Conservation (phyloP, 2,888 invertebrate genomes). For the Cabera pusaria region DNA sequence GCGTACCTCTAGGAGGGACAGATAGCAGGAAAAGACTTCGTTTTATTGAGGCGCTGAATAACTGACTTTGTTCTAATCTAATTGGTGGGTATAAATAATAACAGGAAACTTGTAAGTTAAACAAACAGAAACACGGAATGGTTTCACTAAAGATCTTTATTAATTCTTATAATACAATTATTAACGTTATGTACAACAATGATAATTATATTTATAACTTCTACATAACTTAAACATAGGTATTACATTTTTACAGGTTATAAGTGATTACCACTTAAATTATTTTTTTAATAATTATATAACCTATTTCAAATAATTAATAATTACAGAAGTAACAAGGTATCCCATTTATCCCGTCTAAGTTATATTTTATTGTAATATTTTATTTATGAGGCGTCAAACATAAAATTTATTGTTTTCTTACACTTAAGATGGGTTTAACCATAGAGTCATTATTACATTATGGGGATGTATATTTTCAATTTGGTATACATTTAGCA, state of each 20-base stretch:
- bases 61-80: too few species aligned
- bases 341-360: slow-evolving; percentile 10
- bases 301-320: slow-evolving; percentile 11
- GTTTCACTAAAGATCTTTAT: slow-evolving; percentile 79
- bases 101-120: too few species aligned
- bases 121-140: slow-evolving; percentile 8
- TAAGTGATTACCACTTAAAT: slow-evolving; percentile 9
- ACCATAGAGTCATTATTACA: too few species aligned
- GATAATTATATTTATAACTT: slow-evolving; percentile 55
- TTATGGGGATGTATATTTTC: too few species aligned
- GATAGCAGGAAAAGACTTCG: too few species aligned
- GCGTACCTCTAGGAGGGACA: too few species aligned
- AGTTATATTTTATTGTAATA: neutral
- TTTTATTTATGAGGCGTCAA: neutral
- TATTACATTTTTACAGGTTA: slow-evolving; percentile 32
- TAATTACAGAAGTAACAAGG: slow-evolving; percentile 2
- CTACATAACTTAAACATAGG: slow-evolving; percentile 44
- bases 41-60: too few species aligned
- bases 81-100: too few species aligned
- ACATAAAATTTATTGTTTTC: too few species aligned
- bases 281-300: too few species aligned
- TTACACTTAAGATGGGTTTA: too few species aligned
- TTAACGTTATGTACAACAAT: slow-evolving; percentile 77
- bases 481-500: too few species aligned
- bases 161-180: slow-evolving; percentile 78